phyloP scores from a whole-genome alignment of 2,797 vertebrate genomes.

The Cuculus canorus region DNA sequence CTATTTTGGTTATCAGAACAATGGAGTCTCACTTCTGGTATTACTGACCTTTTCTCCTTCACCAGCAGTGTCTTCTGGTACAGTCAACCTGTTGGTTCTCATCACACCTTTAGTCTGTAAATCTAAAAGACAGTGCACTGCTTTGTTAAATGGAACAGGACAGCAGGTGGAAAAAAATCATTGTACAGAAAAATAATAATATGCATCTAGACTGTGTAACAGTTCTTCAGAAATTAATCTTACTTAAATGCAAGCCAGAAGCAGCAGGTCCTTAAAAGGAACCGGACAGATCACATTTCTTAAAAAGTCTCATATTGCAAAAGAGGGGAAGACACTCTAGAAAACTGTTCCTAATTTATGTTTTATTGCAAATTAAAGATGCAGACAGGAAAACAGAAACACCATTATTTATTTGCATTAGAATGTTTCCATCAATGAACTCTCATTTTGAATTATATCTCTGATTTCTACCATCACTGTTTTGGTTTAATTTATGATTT shows the following conservation, averaged over 20 bases:
- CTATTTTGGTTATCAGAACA: not conserved
- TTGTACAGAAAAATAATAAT: not conserved
- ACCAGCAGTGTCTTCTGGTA: not conserved
- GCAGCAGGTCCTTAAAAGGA: conserved; percentile 8
- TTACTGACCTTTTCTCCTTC: not conserved
- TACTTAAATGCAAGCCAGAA: conserved; percentile 33
- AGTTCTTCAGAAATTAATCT: conserved; percentile 14
- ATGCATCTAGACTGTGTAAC: not conserved
- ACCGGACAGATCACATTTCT: conserved; percentile 23
- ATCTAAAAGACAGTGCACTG: conserved; percentile 12
- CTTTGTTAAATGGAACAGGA: not conserved
- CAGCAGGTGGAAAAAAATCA: not conserved
- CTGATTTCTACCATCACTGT: not conserved
- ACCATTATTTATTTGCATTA: conserved; percentile 5
- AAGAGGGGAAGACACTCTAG: conserved; percentile 13
- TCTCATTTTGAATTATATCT: not conserved
- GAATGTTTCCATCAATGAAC: not conserved
- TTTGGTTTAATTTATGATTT: not conserved
- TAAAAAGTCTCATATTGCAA: conserved; percentile 28
- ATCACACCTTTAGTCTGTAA: not conserved
- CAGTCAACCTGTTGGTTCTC: not conserved
- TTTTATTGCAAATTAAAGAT: conserved; percentile 48
- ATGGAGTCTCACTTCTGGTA: not conserved
- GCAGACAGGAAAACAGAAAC: conserved; percentile 31
- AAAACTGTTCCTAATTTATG: conserved; percentile 36